These are phyloP conservation scores for Drosophila repleta DNA, from an alignment of 1,140 invertebrate species.

Conservation along the genomic window DNA sequence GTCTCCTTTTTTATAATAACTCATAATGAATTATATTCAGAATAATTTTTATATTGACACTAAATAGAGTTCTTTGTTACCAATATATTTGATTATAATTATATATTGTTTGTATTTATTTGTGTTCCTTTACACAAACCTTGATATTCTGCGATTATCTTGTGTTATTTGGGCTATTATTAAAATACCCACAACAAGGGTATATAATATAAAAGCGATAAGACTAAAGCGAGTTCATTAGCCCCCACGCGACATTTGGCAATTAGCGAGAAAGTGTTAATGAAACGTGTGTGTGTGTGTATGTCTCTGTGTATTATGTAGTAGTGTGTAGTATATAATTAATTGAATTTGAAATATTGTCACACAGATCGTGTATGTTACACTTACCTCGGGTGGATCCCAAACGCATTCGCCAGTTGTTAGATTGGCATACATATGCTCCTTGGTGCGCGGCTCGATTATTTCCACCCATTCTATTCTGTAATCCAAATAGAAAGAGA, in stretches of 20 bases:
- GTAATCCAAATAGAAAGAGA: slow-evolving; percentile 39
- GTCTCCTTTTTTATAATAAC: too few species aligned
- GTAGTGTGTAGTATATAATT: slow-evolving; percentile 18
- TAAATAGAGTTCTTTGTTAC: too few species aligned
- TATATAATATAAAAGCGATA: slow-evolving; percentile 22
- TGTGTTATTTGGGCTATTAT: neutral
- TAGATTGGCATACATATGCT: slow-evolving; percentile 99
- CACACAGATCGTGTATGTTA: slow-evolving; percentile 10
- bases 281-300: slow-evolving; percentile 13
- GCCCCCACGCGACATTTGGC: slow-evolving; percentile 25
- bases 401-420: slow-evolving; percentile 99
- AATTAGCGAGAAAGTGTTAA: slow-evolving; percentile 36
- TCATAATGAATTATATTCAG: too few species aligned
- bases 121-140: neutral
- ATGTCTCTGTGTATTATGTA: neutral
- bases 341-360: slow-evolving; percentile 32
- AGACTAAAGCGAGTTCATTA: slow-evolving; percentile 35
- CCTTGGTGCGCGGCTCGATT: slow-evolving; percentile 98
- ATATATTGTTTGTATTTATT: neutral
- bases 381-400: slow-evolving; percentile 93
- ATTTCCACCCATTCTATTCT: slow-evolving; percentile 97
- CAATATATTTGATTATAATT: neutral
- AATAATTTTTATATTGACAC: too few species aligned
- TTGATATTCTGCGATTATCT: neutral
- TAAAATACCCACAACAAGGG: slow-evolving; percentile 6